phyloP scores from a whole-genome alignment of 2,888 invertebrate genomes.

The Ophioninae sp. region DNA sequence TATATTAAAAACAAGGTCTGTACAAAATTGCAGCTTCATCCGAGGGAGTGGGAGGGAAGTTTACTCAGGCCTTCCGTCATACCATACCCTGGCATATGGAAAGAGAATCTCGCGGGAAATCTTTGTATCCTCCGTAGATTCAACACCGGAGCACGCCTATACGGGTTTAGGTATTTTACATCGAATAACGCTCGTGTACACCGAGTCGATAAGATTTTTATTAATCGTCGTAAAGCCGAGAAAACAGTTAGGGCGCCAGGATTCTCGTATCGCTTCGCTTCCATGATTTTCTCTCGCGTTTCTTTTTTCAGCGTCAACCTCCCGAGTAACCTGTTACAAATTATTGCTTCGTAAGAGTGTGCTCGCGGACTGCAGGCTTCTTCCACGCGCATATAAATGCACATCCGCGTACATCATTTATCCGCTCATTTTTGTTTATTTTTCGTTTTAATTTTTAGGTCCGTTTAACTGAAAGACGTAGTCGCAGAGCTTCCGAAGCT shows the following conservation, averaged over 20 bases:
- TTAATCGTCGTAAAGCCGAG: conserved; percentile 35
- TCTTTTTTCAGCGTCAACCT: background rate
- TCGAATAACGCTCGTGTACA: conserved; percentile 3
- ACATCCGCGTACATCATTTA: conserved; percentile 12
- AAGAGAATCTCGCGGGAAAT: background rate
- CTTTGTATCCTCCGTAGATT: conserved; percentile 36
- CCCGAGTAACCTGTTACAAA: conserved; percentile 47
- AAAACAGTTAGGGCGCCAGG: conserved; percentile 32
- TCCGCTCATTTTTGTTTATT: background rate
- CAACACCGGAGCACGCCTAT: conserved; percentile 4
- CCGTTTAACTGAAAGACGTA: conserved; percentile 9
- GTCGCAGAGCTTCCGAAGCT: conserved; percentile 64
- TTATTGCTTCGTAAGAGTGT: conserved; percentile 45
- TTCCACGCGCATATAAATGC: conserved; percentile 15
- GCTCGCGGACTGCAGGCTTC: conserved; percentile 7
- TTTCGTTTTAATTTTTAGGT: conserved; percentile 1
- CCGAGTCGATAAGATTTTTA: conserved; percentile 44
- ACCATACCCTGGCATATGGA: background rate
- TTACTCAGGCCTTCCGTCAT: background rate
- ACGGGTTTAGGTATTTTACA: conserved; percentile 15
- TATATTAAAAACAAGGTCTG: too few relatives aligned
- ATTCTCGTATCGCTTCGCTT: conserved; percentile 18
- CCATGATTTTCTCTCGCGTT: conserved; percentile 16
- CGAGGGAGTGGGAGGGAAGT: background rate
- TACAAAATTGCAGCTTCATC: too few relatives aligned